A percentile compares a stretch with the other conserved stretches of the same genome.
Evolutionary conservation across 1,140 invertebrate species (phyloP).

Genomic region (Camponotus pennsylvanicus): DNA sequence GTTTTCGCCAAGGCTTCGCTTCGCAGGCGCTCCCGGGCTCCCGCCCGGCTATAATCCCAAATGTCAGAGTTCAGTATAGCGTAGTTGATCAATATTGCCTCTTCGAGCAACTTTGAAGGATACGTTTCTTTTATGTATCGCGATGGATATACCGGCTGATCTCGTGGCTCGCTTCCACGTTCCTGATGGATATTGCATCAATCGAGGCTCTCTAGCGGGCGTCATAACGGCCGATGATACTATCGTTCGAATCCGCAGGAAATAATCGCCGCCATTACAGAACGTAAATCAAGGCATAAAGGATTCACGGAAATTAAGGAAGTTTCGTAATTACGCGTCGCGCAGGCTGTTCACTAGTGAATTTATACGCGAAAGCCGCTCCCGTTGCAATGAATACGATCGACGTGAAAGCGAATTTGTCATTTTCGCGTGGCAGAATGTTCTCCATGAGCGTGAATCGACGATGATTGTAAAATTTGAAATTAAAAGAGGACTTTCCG

Average conservation of each 20-base stretch:
- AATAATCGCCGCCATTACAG: slow-evolving; percentile 59
- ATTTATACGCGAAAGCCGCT: slow-evolving; percentile 47
- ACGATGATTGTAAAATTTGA: not conserved
- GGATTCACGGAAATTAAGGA: slow-evolving; percentile 62
- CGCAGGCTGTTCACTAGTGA: slow-evolving; percentile 31
- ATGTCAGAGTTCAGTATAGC: slow-evolving; percentile 59
- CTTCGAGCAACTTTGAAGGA: slow-evolving; percentile 54
- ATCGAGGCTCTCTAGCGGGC: no score
- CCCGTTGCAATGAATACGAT: slow-evolving; percentile 37
- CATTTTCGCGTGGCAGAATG: not conserved
- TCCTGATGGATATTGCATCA: not conserved
- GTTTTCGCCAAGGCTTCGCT: slow-evolving; percentile 38
- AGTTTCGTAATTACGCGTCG: slow-evolving; percentile 57
- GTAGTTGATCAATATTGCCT: slow-evolving; percentile 56
- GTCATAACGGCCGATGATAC: slow-evolving; percentile 2
- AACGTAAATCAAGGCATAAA: slow-evolving; percentile 58
- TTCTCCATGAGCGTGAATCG: not conserved
- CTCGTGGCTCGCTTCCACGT: not conserved
- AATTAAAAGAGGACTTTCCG: not conserved
- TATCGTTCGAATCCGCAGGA: slow-evolving; percentile 48
- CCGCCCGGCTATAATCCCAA: slow-evolving; percentile 58
- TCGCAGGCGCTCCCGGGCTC: slow-evolving; percentile 34
- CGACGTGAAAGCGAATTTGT: slow-evolving; percentile 9
- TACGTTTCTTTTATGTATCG: slow-evolving; percentile 47
- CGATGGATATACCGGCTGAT: slow-evolving; percentile 19